A percentile compares a stretch with the other conserved stretches of the same genome.
Evolutionary conservation across 2,888 invertebrate species (phyloP).

Genomic region (Latrodectus elegans): DNA sequence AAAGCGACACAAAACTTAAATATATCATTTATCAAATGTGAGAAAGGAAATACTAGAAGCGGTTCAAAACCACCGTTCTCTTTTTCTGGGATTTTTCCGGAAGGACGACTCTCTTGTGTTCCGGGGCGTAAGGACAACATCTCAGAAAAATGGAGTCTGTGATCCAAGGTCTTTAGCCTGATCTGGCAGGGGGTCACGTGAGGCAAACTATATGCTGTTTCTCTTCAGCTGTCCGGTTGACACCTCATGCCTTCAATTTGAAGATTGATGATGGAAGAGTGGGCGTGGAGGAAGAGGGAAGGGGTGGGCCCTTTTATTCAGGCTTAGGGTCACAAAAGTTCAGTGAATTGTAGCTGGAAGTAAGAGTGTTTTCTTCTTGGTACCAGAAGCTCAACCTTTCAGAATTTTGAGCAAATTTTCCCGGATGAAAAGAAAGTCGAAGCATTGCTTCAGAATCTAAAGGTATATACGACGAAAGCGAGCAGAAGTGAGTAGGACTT

Average conservation of each 20-base stretch:
- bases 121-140: constrained; percentile 15
- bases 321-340: constrained; percentile 19
- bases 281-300: neutral
- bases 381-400: neutral
- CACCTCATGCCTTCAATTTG: constrained; percentile 18
- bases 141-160: constrained; percentile 39
- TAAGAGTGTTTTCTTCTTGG: neutral
- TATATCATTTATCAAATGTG: neutral
- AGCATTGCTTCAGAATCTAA: neutral
- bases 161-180: constrained; percentile 34
- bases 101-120: neutral
- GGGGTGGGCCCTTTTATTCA: constrained; percentile 18
- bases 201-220: constrained; percentile 36
- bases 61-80: neutral
- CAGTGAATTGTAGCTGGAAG: constrained; percentile 2
- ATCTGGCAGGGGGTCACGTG: constrained; percentile 24
- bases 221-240: constrained; percentile 27
- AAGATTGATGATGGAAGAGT: constrained; percentile 42
- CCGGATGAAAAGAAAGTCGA: neutral
- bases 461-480: too few relatives aligned
- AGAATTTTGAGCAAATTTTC: neutral
- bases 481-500: too few relatives aligned
- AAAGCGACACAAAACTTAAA: too few relatives aligned
- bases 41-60: neutral
- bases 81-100: neutral